Base-by-base conservation (phyloP, 2,797 vertebrate species). In the Urophycis tenuis region DNA sequence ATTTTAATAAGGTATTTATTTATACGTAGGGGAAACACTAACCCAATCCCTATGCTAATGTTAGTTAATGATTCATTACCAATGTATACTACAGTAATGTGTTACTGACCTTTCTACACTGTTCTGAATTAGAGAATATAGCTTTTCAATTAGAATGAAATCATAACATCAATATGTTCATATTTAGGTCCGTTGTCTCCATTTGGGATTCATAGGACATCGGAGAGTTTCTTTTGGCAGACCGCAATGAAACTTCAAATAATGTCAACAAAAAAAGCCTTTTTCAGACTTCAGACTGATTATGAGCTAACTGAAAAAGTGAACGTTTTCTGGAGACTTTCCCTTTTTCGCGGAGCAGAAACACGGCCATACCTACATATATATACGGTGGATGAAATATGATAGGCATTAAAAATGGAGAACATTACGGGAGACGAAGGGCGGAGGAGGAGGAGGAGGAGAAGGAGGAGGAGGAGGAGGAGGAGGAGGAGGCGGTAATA, bases 381-480 rank as follows among this genome's bases (percentile, higher is more conserved):
- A 69, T 4, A 53, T 74, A 17, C 12, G n/a, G 49, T 15, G 0
- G 31, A 73, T 49, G 77, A 80, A 78, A 81, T 72, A 34, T 2
- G 19, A 73, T 39, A 71, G 7, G 69, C 29, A 73, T 75, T 75
- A 80, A 77, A 71, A 80, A 72, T 33, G 33, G 11, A 73, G 76
- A 77, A 29, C 9, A 34, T 32, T 64, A 64, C 11, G 39, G 39
- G 17, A 15, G 39, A 41, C 17, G 45, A 53, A 53, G 45, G 45
- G 6, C 7, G 19, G 45, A 69, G 29, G 71, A 34, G 30, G 12
- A 11, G 34, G 15, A 78, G 29, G 39, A 31, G 72, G 60, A 39
- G 34, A 33, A 9, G 19, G 75, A 71, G 29, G 9, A n/a, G 19
- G 45, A 69, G 29, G 71, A 34, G 30, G 12, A 11, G 34, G 15